phyloP scores from a whole-genome alignment of 2,113 vertebrate genomes.

The Phalacrocorax pelagicus region DNA sequence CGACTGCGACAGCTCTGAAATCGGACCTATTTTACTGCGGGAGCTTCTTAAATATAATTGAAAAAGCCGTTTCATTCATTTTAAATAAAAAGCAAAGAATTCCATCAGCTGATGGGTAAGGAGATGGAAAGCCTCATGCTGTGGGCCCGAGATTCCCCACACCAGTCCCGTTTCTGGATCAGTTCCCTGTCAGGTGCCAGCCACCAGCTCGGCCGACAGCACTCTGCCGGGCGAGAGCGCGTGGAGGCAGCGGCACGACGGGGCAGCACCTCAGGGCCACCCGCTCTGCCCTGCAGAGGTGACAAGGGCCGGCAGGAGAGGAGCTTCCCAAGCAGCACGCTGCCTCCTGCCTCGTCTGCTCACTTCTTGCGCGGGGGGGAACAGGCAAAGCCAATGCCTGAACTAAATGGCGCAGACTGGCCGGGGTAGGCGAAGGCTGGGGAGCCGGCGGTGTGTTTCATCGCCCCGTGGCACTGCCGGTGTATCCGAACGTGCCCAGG shows the following conservation, averaged over 20 bases:
- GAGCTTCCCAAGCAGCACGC: neutral
- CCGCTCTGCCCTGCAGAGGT: neutral
- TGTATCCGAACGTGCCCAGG: accelerated
- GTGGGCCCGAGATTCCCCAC: neutral
- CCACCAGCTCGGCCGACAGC: neutral
- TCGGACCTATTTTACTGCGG: neutral
- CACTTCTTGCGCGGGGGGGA: accelerated
- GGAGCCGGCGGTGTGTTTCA: neutral
- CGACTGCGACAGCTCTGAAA: too few species aligned
- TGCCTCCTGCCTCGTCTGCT: neutral
- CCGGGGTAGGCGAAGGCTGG: neutral
- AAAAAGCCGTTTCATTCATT: neutral
- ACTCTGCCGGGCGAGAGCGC: neutral
- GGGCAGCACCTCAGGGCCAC: too few species aligned
- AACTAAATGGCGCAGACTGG: neutral
- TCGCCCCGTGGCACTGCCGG: neutral
- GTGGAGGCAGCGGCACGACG: neutral
- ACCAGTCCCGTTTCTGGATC: accelerated
- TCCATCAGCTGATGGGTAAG: neutral
- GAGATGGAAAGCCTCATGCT: neutral
- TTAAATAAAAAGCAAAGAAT: neutral
- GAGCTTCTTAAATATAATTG: neutral
- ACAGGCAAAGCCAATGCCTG: neutral
- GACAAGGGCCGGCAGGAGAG: neutral
- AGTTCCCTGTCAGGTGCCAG: neutral